Base-by-base conservation (phyloP, 2,797 vertebrate genomes). In the Octomys mimax region DNA sequence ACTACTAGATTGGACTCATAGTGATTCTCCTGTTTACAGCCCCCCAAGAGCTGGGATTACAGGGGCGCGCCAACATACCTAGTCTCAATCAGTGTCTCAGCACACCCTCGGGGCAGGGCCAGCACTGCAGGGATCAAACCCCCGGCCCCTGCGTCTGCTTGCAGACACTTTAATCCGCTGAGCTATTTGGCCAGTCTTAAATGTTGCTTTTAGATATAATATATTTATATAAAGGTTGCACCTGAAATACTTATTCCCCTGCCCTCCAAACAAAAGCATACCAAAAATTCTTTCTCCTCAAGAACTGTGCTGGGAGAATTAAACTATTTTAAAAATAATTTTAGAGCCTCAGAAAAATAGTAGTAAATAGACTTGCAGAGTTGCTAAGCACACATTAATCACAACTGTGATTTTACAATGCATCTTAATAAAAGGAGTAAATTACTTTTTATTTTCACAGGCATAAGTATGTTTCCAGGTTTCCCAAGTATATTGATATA, bases 391-490 rank as follows among this genome's bases (percentile, higher is more conserved):
- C n/a, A 1, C 39, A 94, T 89, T 84, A 91, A 36, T 36, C 54
- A 84, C 79, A 89, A 26, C 9, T 89, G 5, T 80, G 71, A 91
- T 80, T 97, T 92, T 42, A 91, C 39, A 96, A 94, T 79, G 5
- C 24, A 36, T 96, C 92, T 97, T 96, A 96, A 95, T 95, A 96
- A 82, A 71, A 68, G 68, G 6, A 91, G 18, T 46, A 78, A 95
- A 68, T 96, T 96, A 68, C 75, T 79, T 95, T 94, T 92, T 87
- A 42, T 96, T 97, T 97, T 95, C 70, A 95, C 12, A 78, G 46
- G 24, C 33, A 36, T 94, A 83, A 84, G 61, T 90, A 59, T 95
- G 75, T 95, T 95, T 94, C 49, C 77, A 59, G 80, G 19, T 54
- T 95, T 81, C 66, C 96, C 84, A 93, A 85, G 39, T 95, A 83